These are phyloP conservation scores for Zaprionus bogoriensis DNA, from an alignment of 2,888 invertebrate species.

Conservation along the genomic window DNA sequence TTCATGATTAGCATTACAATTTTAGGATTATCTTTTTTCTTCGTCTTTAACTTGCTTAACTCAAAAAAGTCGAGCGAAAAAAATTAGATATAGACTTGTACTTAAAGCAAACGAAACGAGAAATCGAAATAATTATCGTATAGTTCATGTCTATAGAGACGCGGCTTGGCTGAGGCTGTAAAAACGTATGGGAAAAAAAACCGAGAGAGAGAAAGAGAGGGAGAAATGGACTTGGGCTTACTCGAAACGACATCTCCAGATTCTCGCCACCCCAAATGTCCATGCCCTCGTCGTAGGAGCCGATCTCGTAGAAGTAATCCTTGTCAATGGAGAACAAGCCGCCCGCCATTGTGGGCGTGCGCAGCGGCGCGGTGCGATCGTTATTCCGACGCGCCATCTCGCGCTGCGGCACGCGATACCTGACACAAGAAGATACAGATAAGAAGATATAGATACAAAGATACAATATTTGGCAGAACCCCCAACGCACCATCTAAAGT, in stretches of 20 bases:
- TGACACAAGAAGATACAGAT: slow-evolving; percentile 82
- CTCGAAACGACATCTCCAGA: slow-evolving; percentile 84
- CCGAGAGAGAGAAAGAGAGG: slow-evolving; percentile 12
- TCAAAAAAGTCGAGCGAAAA: slow-evolving; percentile 11
- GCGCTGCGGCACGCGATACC: slow-evolving; percentile 98
- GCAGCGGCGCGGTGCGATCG: slow-evolving; percentile 95
- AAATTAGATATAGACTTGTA: slow-evolving; percentile 4
- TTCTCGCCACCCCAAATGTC: slow-evolving; percentile 96
- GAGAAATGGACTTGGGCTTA: slow-evolving; percentile 65
- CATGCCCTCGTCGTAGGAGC: slow-evolving; percentile 99
- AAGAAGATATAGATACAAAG: not conserved
- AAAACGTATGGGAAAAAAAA: slow-evolving; percentile 50
- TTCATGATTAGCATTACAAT: slow-evolving; percentile 4
- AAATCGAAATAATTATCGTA: slow-evolving; percentile 15
- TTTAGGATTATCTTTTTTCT: not conserved
- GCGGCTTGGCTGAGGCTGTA: slow-evolving; percentile 71
- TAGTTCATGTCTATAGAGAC: slow-evolving; percentile 37
- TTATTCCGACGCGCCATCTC: slow-evolving; percentile 97
- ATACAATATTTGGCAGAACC: too few species aligned
- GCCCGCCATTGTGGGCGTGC: slow-evolving; percentile 99
- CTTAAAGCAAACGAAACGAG: slow-evolving; percentile 3
- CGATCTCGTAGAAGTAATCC: slow-evolving; percentile 98
- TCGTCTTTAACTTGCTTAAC: not conserved
- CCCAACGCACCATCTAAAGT: slow-evolving; percentile 94
- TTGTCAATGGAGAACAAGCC: slow-evolving; percentile 97